Evolutionary conservation across 1,140 invertebrate species (phyloP), one percentile per base, ranked within the genome.

Genomic region (Macrobrachium nipponense): DNA sequence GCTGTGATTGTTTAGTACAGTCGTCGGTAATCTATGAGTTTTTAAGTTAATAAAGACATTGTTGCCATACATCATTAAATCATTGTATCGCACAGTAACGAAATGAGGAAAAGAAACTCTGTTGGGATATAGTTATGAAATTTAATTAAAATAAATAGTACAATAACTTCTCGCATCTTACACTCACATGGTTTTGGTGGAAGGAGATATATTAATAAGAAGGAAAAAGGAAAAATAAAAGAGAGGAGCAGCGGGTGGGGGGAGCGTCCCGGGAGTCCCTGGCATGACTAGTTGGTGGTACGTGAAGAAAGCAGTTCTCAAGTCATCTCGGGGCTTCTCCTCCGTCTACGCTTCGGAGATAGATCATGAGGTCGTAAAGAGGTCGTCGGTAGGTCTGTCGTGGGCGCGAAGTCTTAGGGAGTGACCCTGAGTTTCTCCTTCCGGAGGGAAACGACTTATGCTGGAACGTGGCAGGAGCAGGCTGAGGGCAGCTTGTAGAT

Each of bases 381-480:
- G n/a, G 5, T 64, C 7, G 14, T 68, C 64, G 64, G 14, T 68
- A 27, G 14, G 10, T 68, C 18, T 68, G 64, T 0, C 27, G 14
- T 66, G 64, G 66, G 18, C 66, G 18, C 12, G n/a, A 12, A n/a
- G 66, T 0, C 51, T 51, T 6, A 51, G 51, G 51, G 51, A 51
- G 12, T 51, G 27, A 5, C 51, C 51, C 51, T 51, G 51, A 51
- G 51, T 51, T 10, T 0, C 12, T 5, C 3, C 51, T 51, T 51
- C 51, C 3, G 51, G 12, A 51, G 12, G 51, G 51, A 51, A 8
- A 36, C 27, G 27, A 51, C 51, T 51, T 36, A 62, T 12, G 20
- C 20, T 36, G 89, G 89, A 59, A 89, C 80, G 77, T 89, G 89
- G 66, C 89, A 89, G 51, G 88, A 89, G 81, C 89, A 89, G 15